Evolutionary conservation across 2,888 invertebrate species (phyloP).

Genomic region (Malachius bipustulatus): DNA sequence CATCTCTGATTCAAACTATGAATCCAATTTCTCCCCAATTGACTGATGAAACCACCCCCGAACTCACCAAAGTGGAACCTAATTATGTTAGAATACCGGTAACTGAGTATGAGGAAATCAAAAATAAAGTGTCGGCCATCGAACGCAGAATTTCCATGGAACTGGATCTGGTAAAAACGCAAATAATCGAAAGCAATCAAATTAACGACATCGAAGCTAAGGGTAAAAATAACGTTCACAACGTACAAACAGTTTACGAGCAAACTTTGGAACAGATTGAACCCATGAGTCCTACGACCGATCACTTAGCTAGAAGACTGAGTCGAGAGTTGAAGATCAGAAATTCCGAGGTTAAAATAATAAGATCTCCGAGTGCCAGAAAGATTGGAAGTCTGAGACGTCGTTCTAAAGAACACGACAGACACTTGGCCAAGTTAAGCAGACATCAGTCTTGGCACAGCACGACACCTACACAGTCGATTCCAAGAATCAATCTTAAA

Average conservation of each 20-base stretch:
- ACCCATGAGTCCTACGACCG: constrained; percentile 51
- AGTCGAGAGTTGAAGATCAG: constrained; percentile 64
- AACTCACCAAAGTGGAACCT: constrained; percentile 16
- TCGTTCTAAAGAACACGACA: constrained; percentile 49
- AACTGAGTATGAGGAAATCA: constrained; percentile 66
- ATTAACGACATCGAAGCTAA: constrained; percentile 16
- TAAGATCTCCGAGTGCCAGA: constrained; percentile 68
- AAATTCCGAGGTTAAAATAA: constrained; percentile 55
- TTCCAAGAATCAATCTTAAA: constrained; percentile 42
- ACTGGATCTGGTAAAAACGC: constrained; percentile 36
- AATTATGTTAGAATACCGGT: constrained; percentile 63
- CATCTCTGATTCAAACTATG: constrained; percentile 13
- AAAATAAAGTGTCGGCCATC: constrained; percentile 60
- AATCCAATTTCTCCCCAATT: constrained; percentile 27
- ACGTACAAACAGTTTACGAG: constrained; percentile 61
- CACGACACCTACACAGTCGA: constrained; percentile 8
- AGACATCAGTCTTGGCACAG: constrained; percentile 57
- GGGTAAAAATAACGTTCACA: constrained; percentile 41
- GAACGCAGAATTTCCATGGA: constrained; percentile 59
- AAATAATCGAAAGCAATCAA: constrained; percentile 16
- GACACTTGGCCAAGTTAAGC: constrained; percentile 37
- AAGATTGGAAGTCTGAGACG: constrained; percentile 67
- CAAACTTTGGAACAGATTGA: constrained; percentile 60
- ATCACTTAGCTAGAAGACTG: constrained; percentile 56
- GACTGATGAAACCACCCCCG: constrained; percentile 29